Base-by-base conservation (phyloP, 2,113 vertebrate genomes). In the Oreochromis aureus region DNA sequence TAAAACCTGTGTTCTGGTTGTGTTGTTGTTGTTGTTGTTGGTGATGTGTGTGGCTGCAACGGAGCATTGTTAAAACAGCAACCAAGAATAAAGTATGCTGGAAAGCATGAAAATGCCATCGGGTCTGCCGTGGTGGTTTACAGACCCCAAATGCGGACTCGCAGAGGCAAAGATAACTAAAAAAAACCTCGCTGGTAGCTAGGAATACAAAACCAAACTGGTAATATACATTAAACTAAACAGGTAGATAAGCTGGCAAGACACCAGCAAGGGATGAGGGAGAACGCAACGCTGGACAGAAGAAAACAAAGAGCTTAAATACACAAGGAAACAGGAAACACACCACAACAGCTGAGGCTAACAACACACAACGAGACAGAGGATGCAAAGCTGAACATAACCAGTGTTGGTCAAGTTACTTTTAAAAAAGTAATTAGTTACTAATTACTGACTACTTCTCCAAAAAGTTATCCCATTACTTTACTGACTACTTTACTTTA, bases 281-380 rank as follows among this genome's bases (percentile, higher is more conserved):
- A 0, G 56, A 0, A 58, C 58, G 1, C 27, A 32, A 0, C 2
- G 30, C 58, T 61, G 58, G 15, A 0, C 30, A 1, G 30, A 61
- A 61, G 58, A 32, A 34, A 61, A 9, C 56, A 32, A 59, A 59
- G 0, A 7, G 27, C 7, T 59, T 1, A 59, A 59, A 59, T 9
- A 59, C 56, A 58, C 0, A 16, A 58, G 24, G 24, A 0, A 58
- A 58, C 56, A 58, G 56, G 1, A 59, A 59, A 59, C 3, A 59
- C 56, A 61, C 3, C 58, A 34, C 58, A 61, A 16, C 58, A 34
- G 58, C 58, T 58, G 24, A 1, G 16, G 3, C 24, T 61, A 30
- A 32, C 2, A 61, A 4, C 58, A 61, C 2, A 2, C 56, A 19
- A 2, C 32, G 58, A 61, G 16, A 61, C 58, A 61, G 58, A 61